These are phyloP conservation scores for Drosophila prolongata DNA, from an alignment of 2,888 invertebrate genomes.

Conservation along the genomic window DNA sequence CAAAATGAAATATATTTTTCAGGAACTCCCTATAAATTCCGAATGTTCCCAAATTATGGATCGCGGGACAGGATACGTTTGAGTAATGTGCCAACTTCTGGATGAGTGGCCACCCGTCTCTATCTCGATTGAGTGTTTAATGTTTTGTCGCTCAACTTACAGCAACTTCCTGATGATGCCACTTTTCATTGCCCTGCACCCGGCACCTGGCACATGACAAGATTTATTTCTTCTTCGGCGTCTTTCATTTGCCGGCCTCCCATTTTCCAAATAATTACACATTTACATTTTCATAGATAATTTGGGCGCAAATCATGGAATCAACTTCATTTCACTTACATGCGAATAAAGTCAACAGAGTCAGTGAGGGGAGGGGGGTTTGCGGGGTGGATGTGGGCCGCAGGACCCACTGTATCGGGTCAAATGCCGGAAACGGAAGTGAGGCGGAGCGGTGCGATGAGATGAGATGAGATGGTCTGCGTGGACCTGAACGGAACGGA, in stretches of 20 bases:
- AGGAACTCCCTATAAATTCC: too few species aligned
- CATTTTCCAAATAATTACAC: slow-evolving; percentile 78
- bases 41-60: not conserved
- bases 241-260: slow-evolving; percentile 30
- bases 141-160: slow-evolving; percentile 74
- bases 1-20: too few species aligned
- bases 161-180: slow-evolving; percentile 46
- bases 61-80: not conserved
- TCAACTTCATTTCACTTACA: slow-evolving; percentile 49
- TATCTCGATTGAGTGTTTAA: slow-evolving; percentile 57
- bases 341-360: slow-evolving; percentile 40
- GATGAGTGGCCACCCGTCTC: slow-evolving; percentile 35
- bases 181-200: slow-evolving; percentile 9
- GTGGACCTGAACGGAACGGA: not conserved
- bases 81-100: slow-evolving; percentile 39
- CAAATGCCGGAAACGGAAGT: slow-evolving; percentile 45
- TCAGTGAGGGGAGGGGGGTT: not conserved
- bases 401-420: slow-evolving; percentile 6
- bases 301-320: slow-evolving; percentile 61
- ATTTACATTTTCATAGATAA: slow-evolving; percentile 79
- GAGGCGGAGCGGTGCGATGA: slow-evolving; percentile 1
- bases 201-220: slow-evolving; percentile 47
- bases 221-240: slow-evolving; percentile 59
- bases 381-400: not conserved
- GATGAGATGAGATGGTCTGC: slow-evolving; percentile 1